These are phyloP conservation scores for Isurus oxyrinchus DNA, from an alignment of 2,113 vertebrate genomes.

Conservation along the genomic window DNA sequence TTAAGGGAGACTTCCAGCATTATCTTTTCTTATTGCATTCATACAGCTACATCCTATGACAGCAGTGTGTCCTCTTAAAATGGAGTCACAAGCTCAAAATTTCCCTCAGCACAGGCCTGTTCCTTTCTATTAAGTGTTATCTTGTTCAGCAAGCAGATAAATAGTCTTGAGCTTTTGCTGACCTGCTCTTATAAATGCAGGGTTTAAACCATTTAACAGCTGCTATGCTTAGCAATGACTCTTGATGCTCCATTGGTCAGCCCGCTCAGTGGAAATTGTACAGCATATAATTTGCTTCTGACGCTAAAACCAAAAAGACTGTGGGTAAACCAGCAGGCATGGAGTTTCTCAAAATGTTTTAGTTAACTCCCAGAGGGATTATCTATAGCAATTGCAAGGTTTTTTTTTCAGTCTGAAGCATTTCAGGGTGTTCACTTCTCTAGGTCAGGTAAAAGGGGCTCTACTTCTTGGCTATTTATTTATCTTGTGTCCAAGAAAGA, in stretches of 20 bases:
- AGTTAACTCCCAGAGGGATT: background rate
- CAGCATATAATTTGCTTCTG: background rate
- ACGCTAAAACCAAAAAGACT: background rate
- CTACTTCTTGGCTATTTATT: background rate
- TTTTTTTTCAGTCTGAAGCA: background rate
- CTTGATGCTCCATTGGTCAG: background rate
- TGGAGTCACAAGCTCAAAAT: background rate
- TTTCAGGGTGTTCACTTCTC: background rate
- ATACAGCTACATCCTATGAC: background rate
- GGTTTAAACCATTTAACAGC: background rate
- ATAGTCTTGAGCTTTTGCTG: slow-evolving; percentile 8
- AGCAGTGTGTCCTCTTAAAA: background rate
- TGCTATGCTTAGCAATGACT: background rate
- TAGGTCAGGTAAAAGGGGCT: background rate
- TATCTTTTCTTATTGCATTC: background rate
- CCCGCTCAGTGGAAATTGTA: background rate
- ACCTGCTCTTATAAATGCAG: background rate
- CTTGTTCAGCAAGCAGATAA: slow-evolving; percentile 17
- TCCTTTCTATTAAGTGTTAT: background rate
- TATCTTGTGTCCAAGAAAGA: background rate
- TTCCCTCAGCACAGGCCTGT: background rate
- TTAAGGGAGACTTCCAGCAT: background rate
- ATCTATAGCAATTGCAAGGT: background rate
- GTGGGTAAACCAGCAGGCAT: background rate
- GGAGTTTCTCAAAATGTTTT: background rate